A percentile compares a stretch with the other conserved stretches of the same genome.
Evolutionary conservation across 2,888 invertebrate genomes (phyloP).

Genomic region (Drosophila acutilabella): DNA sequence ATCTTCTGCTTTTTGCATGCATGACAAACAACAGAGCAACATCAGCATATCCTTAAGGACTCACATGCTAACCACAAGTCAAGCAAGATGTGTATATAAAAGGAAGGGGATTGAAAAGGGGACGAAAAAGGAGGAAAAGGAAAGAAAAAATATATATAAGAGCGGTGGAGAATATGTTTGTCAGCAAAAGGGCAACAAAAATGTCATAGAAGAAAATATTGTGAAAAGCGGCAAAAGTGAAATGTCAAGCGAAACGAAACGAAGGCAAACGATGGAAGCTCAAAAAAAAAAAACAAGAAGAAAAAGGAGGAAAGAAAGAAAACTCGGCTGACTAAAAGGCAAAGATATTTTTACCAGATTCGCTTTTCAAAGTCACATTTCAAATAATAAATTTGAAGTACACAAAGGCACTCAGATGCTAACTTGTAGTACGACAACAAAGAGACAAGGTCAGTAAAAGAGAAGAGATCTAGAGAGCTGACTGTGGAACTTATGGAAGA

Average conservation of each 20-base stretch:
- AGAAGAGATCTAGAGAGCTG: slow-evolving; percentile 7
- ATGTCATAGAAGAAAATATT: slow-evolving; percentile 50
- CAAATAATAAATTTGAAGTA: slow-evolving; percentile 74
- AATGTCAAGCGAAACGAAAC: slow-evolving; percentile 73
- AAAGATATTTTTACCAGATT: slow-evolving; percentile 35
- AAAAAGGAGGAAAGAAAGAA: slow-evolving; percentile 46
- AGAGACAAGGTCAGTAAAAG: slow-evolving; percentile 27
- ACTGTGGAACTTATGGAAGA: not conserved
- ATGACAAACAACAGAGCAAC: slow-evolving; percentile 48
- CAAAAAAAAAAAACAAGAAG: slow-evolving; percentile 23
- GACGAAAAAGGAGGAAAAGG: slow-evolving; percentile 2
- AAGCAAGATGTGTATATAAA: not conserved
- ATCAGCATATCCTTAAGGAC: slow-evolving; percentile 39
- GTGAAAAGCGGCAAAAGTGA: slow-evolving; percentile 65
- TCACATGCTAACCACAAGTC: slow-evolving; percentile 42
- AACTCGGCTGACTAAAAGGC: slow-evolving; percentile 32
- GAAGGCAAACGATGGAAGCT: slow-evolving; percentile 32
- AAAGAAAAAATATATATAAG: slow-evolving; percentile 10
- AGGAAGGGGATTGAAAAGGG: not conserved
- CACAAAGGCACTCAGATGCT: slow-evolving; percentile 40
- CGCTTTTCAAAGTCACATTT: slow-evolving; percentile 74
- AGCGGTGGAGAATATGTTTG: slow-evolving; percentile 57
- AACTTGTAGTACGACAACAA: slow-evolving; percentile 23
- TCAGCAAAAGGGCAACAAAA: slow-evolving; percentile 58
- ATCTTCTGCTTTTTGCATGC: slow-evolving; percentile 38